Conservation (phyloP, 2,113 vertebrate species). For the Oplegnathus fasciatus region DNA sequence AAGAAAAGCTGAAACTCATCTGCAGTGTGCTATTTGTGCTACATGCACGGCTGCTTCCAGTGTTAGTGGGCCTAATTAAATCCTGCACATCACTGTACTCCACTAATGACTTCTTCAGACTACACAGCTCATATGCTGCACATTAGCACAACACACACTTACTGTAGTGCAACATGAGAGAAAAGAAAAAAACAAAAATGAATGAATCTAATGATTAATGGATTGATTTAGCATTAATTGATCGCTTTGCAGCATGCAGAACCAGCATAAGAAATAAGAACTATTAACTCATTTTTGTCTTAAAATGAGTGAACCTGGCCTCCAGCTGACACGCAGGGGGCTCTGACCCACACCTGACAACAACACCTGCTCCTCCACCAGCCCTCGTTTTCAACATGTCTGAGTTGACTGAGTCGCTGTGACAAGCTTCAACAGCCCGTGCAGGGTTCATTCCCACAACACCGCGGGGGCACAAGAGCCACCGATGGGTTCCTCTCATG, state of each 20-base stretch:
- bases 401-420: slow-evolving; percentile 47
- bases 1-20: slow-evolving; percentile 35
- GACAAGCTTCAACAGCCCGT: slow-evolving; percentile 59
- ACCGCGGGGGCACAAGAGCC: slow-evolving; percentile 30
- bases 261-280: background rate
- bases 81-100: slow-evolving; percentile 48
- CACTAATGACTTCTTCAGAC: slow-evolving; percentile 57
- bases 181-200: background rate
- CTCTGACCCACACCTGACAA: slow-evolving; percentile 36
- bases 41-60: slow-evolving; percentile 48
- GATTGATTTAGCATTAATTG: slow-evolving; percentile 6
- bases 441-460: slow-evolving; percentile 39
- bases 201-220: slow-evolving; percentile 29
- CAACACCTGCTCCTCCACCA: slow-evolving; percentile 31
- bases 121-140: slow-evolving; percentile 44
- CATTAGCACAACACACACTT: slow-evolving; percentile 28
- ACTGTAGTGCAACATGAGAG: background rate
- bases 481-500: slow-evolving; percentile 47
- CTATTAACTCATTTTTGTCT: background rate
- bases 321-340: too few species aligned
- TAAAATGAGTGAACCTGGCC: slow-evolving; percentile 5
- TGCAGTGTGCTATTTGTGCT: slow-evolving; percentile 54
- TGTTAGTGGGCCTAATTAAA: slow-evolving; percentile 64
- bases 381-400: background rate
- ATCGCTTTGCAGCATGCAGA: background rate